phyloP scores from a whole-genome alignment of 2,797 vertebrate species.

The Leptodactylus fallax region DNA sequence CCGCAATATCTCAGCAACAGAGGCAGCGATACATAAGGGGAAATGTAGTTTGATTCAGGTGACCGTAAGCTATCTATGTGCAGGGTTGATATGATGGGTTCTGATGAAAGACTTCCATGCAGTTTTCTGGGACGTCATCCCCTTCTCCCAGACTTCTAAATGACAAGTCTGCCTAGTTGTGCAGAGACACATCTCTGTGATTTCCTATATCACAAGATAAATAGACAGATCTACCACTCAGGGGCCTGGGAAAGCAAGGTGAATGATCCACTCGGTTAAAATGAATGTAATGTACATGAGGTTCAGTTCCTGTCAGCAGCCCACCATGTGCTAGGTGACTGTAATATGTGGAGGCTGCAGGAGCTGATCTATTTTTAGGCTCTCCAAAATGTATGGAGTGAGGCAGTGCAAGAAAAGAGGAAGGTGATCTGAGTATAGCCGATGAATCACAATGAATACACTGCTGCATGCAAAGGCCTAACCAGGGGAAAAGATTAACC shows the following conservation, averaged over 20 bases:
- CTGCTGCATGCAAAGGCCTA: neutral
- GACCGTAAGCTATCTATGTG: no score
- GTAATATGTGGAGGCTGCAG: neutral
- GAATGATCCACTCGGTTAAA: neutral
- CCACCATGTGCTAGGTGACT: neutral
- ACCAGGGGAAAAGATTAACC: neutral
- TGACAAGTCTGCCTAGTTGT: neutral
- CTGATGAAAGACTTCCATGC: neutral
- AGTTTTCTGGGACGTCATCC: neutral
- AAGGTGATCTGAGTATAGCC: neutral
- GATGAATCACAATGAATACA: neutral
- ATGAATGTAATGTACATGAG: neutral
- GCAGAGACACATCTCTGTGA: neutral
- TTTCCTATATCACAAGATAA: neutral
- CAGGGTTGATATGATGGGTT: no score
- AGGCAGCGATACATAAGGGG: no score
- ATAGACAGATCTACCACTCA: neutral
- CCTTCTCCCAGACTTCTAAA: neutral
- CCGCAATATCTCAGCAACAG: no score
- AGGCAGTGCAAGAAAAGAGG: neutral
- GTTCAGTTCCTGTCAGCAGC: neutral
- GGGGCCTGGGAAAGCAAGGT: neutral
- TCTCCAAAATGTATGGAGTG: constrained; percentile 10
- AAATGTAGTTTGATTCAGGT: no score
- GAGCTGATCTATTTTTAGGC: neutral